Percentiles rank a stretch among this genome's conserved stretches.
Conservation (phyloP, 2,113 vertebrate genomes). For the Furnarius figulus region DNA sequence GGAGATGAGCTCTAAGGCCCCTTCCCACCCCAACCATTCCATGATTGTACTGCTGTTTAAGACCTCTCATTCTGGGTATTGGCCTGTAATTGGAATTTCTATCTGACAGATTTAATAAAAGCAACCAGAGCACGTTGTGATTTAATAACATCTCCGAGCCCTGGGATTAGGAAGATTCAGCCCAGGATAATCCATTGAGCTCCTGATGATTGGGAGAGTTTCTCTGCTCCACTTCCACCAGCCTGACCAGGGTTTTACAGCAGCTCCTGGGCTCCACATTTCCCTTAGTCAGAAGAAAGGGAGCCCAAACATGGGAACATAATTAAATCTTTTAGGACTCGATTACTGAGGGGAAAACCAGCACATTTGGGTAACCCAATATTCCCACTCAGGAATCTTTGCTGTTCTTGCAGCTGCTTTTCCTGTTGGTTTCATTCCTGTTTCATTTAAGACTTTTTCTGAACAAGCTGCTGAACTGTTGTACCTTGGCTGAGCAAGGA, state of each 20-base stretch:
- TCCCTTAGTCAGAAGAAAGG: neutral
- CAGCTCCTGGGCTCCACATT: neutral
- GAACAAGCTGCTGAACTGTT: neutral
- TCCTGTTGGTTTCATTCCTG: neutral
- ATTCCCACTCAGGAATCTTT: neutral
- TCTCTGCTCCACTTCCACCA: neutral
- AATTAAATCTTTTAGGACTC: neutral
- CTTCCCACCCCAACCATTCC: neutral
- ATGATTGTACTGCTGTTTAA: neutral
- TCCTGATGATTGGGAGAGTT: neutral
- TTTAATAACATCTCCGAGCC: neutral
- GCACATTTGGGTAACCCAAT: neutral
- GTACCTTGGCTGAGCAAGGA: fast-evolving
- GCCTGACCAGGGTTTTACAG: neutral
- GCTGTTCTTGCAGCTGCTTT: neutral
- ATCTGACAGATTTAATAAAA: neutral
- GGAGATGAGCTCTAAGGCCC: neutral
- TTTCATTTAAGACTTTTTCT: neutral
- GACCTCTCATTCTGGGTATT: neutral
- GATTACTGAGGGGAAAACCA: neutral
- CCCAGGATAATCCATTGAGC: neutral
- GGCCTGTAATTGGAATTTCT: neutral
- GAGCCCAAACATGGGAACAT: neutral
- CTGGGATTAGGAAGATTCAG: neutral
- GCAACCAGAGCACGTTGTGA: neutral